Conservation (phyloP, 1,140 invertebrate genomes). For the Lethrus apterus region DNA sequence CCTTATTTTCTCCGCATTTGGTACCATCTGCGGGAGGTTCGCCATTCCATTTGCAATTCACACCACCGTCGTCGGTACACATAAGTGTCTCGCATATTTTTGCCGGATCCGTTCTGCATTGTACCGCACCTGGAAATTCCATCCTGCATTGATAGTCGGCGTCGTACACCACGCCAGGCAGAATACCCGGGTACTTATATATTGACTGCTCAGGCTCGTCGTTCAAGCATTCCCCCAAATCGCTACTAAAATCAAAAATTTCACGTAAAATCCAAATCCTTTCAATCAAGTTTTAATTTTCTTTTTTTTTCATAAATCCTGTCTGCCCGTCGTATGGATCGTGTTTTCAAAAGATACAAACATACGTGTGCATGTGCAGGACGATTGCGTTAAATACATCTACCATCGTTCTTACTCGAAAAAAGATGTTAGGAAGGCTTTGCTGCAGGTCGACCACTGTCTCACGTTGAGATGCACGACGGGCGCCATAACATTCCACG, state of each 20-base stretch:
- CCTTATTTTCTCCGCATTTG: conserved; percentile 53
- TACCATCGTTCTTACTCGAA: conserved; percentile 61
- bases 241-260: conserved; percentile 42
- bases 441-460: conserved; percentile 61
- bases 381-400: too few relatives aligned
- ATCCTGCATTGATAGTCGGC: conserved; percentile 58
- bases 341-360: too few relatives aligned
- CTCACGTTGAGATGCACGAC: conserved; percentile 51
- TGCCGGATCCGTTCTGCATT: conserved; percentile 41
- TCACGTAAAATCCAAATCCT: too few relatives aligned
- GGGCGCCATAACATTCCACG: conserved; percentile 57
- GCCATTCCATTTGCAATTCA: conserved; percentile 48
- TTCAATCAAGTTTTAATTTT: too few relatives aligned
- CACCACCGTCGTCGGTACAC: conserved; percentile 41
- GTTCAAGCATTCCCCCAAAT: conserved; percentile 57
- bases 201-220: conserved; percentile 52
- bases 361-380: too few relatives aligned
- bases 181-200: conserved; percentile 47
- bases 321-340: too few relatives aligned
- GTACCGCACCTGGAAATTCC: conserved; percentile 31
- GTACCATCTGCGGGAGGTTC: conserved; percentile 61
- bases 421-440: conserved; percentile 53
- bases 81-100: conserved; percentile 50
- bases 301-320: too few relatives aligned
- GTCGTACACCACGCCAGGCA: conserved; percentile 64